phyloP scores from a whole-genome alignment of 2,797 vertebrate genomes.

The Rhynchotus rufescens region DNA sequence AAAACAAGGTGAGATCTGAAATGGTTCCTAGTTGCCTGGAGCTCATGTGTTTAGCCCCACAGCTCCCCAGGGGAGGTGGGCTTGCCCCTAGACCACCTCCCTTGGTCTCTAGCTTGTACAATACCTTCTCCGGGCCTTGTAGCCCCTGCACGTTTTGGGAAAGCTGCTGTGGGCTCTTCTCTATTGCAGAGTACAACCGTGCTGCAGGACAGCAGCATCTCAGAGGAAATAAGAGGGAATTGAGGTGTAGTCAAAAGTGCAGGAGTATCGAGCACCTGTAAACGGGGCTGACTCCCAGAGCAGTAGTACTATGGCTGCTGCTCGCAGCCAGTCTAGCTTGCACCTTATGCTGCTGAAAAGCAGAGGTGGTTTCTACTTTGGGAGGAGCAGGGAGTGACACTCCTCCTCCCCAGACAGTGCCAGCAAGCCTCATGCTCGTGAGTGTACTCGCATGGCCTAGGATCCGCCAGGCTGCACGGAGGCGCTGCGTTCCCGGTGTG shows the following conservation, averaged over 20 bases:
- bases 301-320: background rate
- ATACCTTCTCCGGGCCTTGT: background rate
- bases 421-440: background rate
- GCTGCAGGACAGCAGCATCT: background rate
- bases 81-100: background rate
- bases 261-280: background rate
- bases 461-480: rapidly evolving
- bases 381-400: background rate
- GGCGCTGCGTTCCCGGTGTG: background rate
- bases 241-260: background rate
- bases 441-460: background rate
- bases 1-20: background rate
- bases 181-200: background rate
- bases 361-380: background rate
- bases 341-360: background rate
- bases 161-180: background rate
- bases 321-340: background rate
- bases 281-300: background rate
- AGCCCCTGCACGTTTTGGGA: background rate
- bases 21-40: background rate
- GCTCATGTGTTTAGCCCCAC: background rate
- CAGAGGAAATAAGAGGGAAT: background rate
- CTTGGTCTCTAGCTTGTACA: background rate
- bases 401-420: background rate
- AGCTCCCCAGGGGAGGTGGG: background rate